Evolutionary conservation across 1,140 invertebrate genomes (phyloP).

Genomic region (Marisa cornuarietis): DNA sequence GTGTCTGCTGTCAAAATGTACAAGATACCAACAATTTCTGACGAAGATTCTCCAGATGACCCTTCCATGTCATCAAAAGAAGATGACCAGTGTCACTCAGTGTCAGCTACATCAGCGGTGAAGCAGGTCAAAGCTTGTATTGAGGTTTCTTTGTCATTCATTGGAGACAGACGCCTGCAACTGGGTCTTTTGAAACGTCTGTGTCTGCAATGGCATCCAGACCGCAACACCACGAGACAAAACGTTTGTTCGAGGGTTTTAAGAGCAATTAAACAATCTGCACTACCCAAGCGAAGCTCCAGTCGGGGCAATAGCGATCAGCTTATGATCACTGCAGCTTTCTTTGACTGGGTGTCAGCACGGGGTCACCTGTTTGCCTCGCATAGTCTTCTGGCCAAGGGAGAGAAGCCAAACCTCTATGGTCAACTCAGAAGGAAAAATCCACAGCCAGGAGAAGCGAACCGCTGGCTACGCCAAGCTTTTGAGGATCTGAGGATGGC

Average conservation of each 20-base stretch:
- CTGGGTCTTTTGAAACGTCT: not conserved
- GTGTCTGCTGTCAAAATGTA: too few relatives aligned
- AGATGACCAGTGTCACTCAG: too few relatives aligned
- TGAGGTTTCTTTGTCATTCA: too few relatives aligned
- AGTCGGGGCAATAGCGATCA: not conserved
- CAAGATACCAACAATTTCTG: too few relatives aligned
- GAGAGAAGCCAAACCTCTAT: not conserved
- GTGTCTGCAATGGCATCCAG: not conserved
- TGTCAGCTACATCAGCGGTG: too few relatives aligned
- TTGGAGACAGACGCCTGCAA: too few relatives aligned
- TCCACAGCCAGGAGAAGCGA: constrained; percentile 16
- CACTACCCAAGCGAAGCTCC: not conserved
- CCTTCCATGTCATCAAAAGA: too few relatives aligned
- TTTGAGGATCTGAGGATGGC: not conserved
- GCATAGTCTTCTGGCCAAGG: not conserved
- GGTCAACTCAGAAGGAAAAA: not conserved
- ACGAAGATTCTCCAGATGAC: too few relatives aligned
- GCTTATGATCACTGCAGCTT: not conserved
- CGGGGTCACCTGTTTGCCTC: not conserved
- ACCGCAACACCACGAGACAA: not conserved
- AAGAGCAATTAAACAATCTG: not conserved
- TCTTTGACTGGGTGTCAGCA: not conserved
- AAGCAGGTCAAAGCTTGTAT: too few relatives aligned
- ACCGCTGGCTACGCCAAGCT: constrained; percentile 17
- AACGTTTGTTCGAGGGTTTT: not conserved